A percentile compares a stretch with the other conserved stretches of the same genome.
Conservation (phyloP, 2,888 invertebrate genomes). For the Sepiola atlantica region DNA sequence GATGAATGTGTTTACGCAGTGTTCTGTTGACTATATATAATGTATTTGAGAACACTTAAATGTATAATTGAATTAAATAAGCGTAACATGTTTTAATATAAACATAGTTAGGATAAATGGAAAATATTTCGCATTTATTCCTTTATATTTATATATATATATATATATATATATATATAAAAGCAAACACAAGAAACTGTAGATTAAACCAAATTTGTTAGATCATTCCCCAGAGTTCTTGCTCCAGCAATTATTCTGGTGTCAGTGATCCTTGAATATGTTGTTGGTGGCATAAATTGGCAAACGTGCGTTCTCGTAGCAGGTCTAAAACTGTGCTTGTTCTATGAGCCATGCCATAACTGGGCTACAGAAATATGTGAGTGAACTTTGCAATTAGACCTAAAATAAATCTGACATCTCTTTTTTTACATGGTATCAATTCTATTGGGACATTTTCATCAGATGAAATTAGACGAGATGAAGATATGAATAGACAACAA, state of each 20-base stretch:
- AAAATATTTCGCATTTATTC: no score
- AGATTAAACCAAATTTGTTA: not conserved
- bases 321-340: not conserved
- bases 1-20: no score
- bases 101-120: no score
- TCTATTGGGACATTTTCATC: not conserved
- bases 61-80: no score
- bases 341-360: not conserved
- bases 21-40: no score
- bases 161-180: no score
- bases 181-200: not conserved
- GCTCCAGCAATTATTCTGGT: not conserved
- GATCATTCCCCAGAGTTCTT: not conserved
- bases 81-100: no score
- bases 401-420: not conserved
- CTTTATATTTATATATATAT: no score
- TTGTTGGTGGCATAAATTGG: not conserved
- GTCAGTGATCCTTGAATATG: not conserved
- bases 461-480: not conserved
- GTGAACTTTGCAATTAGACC: not conserved
- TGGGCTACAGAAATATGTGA: not conserved
- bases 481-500: not conserved
- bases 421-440: not conserved
- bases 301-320: not conserved
- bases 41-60: no score